These are phyloP conservation scores for Brotula barbata DNA, from an alignment of 2,797 vertebrate species.

Conservation along the genomic window DNA sequence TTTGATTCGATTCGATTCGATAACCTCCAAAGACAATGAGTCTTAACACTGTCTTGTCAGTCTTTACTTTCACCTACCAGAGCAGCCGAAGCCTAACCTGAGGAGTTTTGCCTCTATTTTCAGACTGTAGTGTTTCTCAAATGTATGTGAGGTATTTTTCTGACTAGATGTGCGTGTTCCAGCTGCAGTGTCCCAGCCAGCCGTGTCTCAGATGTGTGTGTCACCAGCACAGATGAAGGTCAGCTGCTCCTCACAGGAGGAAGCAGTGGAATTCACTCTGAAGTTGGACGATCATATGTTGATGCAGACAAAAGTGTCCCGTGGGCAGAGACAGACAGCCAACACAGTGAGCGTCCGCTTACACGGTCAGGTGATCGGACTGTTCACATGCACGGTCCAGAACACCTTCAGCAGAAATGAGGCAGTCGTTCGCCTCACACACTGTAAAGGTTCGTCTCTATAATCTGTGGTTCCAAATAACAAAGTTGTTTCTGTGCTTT, in stretches of 20 bases:
- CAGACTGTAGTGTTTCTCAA: no score
- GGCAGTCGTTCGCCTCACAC: constrained; percentile 1
- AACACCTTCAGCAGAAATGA: constrained; percentile 35
- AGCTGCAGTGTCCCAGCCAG: constrained; percentile 35
- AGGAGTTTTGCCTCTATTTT: no score
- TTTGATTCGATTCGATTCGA: no score
- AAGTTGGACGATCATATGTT: constrained; percentile 9
- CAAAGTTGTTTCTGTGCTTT: no score
- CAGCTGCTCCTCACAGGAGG: constrained; percentile 32
- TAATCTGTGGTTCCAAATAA: background rate
- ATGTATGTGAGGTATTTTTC: background rate
- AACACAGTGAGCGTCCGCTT: constrained; percentile 3
- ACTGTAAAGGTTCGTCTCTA: constrained; percentile 13
- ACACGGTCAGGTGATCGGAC: constrained; percentile 3
- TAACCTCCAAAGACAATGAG: no score
- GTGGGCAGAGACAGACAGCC: background rate
- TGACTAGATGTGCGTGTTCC: constrained; percentile 9
- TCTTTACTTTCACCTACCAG: no score
- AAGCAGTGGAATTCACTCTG: constrained; percentile 9
- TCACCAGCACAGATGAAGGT: constrained; percentile 16
- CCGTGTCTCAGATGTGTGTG: constrained; percentile 32
- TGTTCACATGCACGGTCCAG: constrained; percentile 9
- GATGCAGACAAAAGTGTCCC: background rate
- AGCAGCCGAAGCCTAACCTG: no score
- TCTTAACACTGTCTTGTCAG: no score